Conservation (phyloP, 2,113 vertebrate species). For the Anolis carolinensis region DNA sequence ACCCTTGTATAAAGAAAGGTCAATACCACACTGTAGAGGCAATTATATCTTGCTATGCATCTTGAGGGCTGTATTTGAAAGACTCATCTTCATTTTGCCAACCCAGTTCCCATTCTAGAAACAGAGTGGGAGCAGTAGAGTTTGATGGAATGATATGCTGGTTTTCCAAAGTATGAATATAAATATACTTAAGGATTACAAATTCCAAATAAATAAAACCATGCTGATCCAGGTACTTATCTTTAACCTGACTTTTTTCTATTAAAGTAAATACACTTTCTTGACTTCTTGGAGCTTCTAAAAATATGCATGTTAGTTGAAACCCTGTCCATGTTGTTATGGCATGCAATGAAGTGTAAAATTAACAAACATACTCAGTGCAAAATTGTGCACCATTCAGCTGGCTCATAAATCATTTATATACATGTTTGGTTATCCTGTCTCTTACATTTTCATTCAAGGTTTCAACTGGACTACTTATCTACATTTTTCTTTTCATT, state of each 20-base stretch:
- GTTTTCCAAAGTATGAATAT: neutral
- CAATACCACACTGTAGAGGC: neutral
- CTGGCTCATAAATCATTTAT: constrained; percentile 12
- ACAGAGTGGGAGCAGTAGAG: neutral
- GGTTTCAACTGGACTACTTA: neutral
- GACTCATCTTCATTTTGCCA: neutral
- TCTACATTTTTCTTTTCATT: neutral
- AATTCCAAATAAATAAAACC: neutral
- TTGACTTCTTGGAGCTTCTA: neutral
- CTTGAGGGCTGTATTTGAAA: neutral
- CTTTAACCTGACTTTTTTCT: constrained; percentile 12
- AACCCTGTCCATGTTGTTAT: neutral
- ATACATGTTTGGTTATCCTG: neutral
- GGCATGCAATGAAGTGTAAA: constrained; percentile 29
- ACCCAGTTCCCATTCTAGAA: neutral
- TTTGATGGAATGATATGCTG: neutral
- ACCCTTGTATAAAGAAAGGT: neutral
- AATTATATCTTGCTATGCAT: neutral
- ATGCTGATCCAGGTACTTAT: neutral
- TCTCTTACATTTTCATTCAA: constrained; percentile 5
- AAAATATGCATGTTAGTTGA: constrained; percentile 10
- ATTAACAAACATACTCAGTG: neutral
- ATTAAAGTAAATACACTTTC: neutral
- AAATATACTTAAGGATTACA: too few species aligned
- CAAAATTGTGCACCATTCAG: neutral